A percentile compares a stretch with the other conserved stretches of the same genome.
These are phyloP conservation scores for Calonectris borealis DNA, from an alignment of 2,113 vertebrate species.

Conservation along the genomic window DNA sequence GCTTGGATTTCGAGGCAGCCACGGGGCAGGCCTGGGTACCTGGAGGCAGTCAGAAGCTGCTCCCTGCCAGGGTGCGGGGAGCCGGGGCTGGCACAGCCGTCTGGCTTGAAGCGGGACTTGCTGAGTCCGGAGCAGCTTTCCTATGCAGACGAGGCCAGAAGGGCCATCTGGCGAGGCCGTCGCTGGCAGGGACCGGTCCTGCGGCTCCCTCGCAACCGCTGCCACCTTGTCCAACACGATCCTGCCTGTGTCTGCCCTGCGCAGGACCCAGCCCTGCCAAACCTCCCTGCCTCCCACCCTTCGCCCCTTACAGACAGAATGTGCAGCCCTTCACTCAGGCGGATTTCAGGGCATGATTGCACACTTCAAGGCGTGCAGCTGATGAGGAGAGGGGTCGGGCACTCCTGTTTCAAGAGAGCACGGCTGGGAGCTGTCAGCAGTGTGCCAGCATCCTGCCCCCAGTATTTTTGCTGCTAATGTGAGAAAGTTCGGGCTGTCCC, in stretches of 20 bases:
- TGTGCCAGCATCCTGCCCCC: not conserved
- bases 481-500: not conserved
- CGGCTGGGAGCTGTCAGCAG: not conserved
- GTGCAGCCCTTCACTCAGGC: not conserved
- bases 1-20: not conserved
- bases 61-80: not conserved
- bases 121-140: not conserved
- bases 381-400: rapidly evolving
- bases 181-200: not conserved
- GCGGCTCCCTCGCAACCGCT: not conserved
- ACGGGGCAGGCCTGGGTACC: not conserved
- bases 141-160: not conserved
- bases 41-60: not conserved
- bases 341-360: not conserved
- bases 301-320: too few species aligned
- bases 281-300: not conserved
- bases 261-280: not conserved
- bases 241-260: not conserved
- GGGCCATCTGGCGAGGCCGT: not conserved
- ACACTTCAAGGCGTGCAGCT: not conserved
- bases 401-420: not conserved
- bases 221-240: not conserved
- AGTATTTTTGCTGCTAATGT: not conserved
- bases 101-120: not conserved
- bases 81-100: not conserved